Base-by-base conservation (phyloP, 2,888 invertebrate species). In the Bedellia somnulentella region DNA sequence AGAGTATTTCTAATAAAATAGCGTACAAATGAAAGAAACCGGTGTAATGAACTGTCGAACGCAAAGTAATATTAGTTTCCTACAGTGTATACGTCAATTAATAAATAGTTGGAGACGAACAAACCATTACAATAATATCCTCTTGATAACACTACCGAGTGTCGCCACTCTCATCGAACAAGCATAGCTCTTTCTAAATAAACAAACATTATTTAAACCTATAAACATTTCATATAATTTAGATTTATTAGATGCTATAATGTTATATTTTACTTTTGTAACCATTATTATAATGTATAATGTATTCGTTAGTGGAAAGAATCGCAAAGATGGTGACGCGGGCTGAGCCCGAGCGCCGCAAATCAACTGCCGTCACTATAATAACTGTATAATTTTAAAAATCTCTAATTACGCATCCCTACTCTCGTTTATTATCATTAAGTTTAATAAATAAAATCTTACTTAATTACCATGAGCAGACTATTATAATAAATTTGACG, bases 221-320 rank as follows among this genome's bases (percentile, higher is more conserved):
- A 75, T 75, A 75, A 73, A 75, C 73, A 73, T 73, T 73, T 73
- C 64, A 75, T 75, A 75, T 73, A 73, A 71, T 73, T 75, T 75
- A 73, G 64, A 73, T 71, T 61, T 67, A 75, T 67, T 71, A 71
- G 59, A 66, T 56, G 60, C 75, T 75, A 75, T 73, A 71, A 73
- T 75, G 75, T 75, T 68, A 75, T 73, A 75, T 59, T 71, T 73
- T 73, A 73, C 70, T 66, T 70, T 62, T 71, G 68, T 73, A 75
- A 73, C 73, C 70, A 66, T 73, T 73, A 71, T 70, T 57, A 73
- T 71, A 66, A 73, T 70, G 71, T 70, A 71, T 70, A 70, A 71
- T 71, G 73, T 71, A 73, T 70, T 71, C 66, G 71, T 70, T 73
- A 71, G 68, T 30, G 27, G 30, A 64, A 67, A 67, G 64, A 62